Conservation (phyloP, 1,140 invertebrate species). For the Scylla paramamosain region DNA sequence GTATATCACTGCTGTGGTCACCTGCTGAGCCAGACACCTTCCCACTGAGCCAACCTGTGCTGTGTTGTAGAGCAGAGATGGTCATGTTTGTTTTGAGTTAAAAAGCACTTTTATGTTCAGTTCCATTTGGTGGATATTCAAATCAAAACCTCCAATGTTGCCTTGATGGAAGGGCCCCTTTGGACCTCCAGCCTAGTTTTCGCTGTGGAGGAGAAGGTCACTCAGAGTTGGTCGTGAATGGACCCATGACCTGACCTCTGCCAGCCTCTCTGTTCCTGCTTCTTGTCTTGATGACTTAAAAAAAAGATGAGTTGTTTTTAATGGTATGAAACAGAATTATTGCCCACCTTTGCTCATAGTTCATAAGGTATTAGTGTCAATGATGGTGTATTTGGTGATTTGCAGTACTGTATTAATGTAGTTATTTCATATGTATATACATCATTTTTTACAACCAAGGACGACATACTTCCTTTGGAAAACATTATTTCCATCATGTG, state of each 20-base stretch:
- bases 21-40: conserved; percentile 67
- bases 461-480: conserved; percentile 72
- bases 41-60: conserved; percentile 42
- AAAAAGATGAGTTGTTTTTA: conserved; percentile 42
- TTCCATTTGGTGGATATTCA: conserved; percentile 70
- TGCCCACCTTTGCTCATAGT: conserved; percentile 76
- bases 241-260: conserved; percentile 37
- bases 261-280: conserved; percentile 60
- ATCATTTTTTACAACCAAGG: conserved; percentile 76
- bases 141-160: conserved; percentile 75
- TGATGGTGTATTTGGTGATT: conserved; percentile 76
- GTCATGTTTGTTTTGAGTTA: conserved; percentile 64
- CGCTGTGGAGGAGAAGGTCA: conserved; percentile 3
- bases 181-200: conserved; percentile 51
- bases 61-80: conserved; percentile 69
- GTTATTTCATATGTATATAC: conserved; percentile 76
- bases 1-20: conserved; percentile 40
- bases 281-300: conserved; percentile 55
- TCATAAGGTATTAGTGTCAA: conserved; percentile 75
- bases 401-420: conserved; percentile 73
- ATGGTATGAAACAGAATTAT: conserved; percentile 59
- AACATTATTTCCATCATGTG: conserved; percentile 73
- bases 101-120: conserved; percentile 45
- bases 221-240: background rate
- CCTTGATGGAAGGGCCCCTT: conserved; percentile 66